phyloP scores from a whole-genome alignment of 23 tunicate species.

The Aplidium turbinatum region DNA sequence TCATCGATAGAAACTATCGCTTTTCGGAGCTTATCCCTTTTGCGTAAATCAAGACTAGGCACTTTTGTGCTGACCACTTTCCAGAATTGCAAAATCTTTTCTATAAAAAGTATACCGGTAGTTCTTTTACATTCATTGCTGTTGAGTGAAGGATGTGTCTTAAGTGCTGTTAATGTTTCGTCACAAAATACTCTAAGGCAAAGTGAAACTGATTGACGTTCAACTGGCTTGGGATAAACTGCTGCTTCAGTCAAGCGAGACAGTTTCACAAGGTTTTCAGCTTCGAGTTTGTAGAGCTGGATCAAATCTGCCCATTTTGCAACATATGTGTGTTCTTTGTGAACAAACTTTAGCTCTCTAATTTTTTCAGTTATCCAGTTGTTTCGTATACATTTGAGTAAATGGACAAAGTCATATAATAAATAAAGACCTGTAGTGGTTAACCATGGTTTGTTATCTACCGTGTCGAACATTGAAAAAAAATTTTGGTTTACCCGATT shows the following conservation, averaged over 20 bases:
- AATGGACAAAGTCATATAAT: conserved; percentile 23
- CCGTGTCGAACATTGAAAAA: conserved; percentile 11
- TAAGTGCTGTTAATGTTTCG: conserved; percentile 2
- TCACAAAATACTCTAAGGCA: conserved; percentile 9
- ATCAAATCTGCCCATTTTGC: conserved; percentile 28
- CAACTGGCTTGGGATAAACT: conserved; percentile 8
- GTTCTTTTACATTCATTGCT: conserved; percentile 5
- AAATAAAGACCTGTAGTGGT: conserved; percentile 11
- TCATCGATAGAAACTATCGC: not conserved
- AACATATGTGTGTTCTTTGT: conserved; percentile 8
- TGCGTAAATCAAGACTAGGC: not conserved
- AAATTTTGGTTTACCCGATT: conserved; percentile 22
- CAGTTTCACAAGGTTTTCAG: conserved; percentile 1
- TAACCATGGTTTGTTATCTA: conserved; percentile 20
- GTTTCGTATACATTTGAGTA: conserved; percentile 10
- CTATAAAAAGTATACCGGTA: not conserved
- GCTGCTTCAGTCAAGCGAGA: conserved; percentile 9
- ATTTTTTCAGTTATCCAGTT: conserved; percentile 21
- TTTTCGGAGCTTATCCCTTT: conserved; percentile 6
- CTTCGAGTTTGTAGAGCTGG: conserved; percentile 11
- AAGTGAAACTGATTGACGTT: conserved; percentile 16
- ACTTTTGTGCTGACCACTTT: conserved; percentile 6
- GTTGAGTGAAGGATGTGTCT: not conserved
- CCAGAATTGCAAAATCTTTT: conserved; percentile 4
- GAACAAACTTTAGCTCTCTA: conserved; percentile 12